Conservation (phyloP, 2,888 invertebrate species). For the Drosophila formosana region DNA sequence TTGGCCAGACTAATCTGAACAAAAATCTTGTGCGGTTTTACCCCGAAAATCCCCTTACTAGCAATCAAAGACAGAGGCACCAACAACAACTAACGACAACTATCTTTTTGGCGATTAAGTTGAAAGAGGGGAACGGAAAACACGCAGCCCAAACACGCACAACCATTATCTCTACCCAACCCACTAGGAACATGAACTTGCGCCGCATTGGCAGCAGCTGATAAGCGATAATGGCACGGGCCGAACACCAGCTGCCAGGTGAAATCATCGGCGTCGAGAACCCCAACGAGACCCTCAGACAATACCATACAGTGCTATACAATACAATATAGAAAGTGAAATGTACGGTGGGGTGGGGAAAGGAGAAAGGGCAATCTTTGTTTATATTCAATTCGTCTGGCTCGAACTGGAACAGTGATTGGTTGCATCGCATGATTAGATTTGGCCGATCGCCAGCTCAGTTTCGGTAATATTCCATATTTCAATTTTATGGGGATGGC, state of each 20-base stretch:
- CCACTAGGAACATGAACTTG: slow-evolving; percentile 58
- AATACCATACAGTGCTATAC: background rate
- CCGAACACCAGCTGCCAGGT: slow-evolving; percentile 33
- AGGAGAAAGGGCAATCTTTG: slow-evolving; percentile 11
- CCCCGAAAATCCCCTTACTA: slow-evolving; percentile 22
- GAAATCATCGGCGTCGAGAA: slow-evolving; percentile 32
- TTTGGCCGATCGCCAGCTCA: slow-evolving; percentile 32
- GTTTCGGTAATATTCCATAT: slow-evolving; percentile 16
- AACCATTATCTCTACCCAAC: slow-evolving; percentile 39
- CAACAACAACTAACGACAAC: background rate
- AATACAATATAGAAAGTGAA: background rate
- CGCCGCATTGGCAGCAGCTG: slow-evolving; percentile 27
- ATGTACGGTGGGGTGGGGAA: background rate
- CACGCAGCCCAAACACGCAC: slow-evolving; percentile 60
- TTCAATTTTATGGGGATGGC: slow-evolving; percentile 29
- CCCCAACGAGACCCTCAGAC: slow-evolving; percentile 7
- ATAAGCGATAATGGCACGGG: slow-evolving; percentile 57
- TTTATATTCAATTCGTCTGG: slow-evolving; percentile 14
- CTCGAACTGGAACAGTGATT: background rate
- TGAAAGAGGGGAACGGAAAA: slow-evolving; percentile 21
- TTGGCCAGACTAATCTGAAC: slow-evolving; percentile 18
- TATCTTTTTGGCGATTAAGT: slow-evolving; percentile 23
- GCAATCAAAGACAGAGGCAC: slow-evolving; percentile 12
- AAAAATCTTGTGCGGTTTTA: slow-evolving; percentile 4
- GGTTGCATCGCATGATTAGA: slow-evolving; percentile 12